Evolutionary conservation across 2,113 vertebrate genomes (phyloP).

Genomic region (Carlito syrichta): DNA sequence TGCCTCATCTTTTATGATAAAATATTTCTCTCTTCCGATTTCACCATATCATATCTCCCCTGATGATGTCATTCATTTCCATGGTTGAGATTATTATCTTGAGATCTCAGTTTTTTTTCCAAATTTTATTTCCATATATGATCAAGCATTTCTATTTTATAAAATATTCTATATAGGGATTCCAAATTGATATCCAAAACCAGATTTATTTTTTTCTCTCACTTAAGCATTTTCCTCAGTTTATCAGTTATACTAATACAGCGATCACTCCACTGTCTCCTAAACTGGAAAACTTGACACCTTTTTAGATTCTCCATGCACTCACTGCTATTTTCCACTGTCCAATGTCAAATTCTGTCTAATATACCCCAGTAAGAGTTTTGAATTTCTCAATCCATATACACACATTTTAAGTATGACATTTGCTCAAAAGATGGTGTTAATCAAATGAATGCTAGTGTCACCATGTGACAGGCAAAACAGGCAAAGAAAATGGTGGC

Average conservation of each 20-base stretch:
- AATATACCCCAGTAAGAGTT: neutral
- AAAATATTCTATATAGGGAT: neutral
- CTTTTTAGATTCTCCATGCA: neutral
- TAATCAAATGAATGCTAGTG: too few species aligned
- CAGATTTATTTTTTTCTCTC: neutral
- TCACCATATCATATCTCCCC: neutral
- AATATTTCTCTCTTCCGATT: neutral
- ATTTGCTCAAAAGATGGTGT: too few species aligned
- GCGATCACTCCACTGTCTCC: neutral
- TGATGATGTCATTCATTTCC: neutral
- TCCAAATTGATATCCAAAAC: neutral
- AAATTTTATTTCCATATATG: neutral
- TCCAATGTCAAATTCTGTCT: neutral
- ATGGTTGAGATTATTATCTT: neutral
- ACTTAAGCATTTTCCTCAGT: neutral
- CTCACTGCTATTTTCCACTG: neutral
- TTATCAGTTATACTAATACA: neutral
- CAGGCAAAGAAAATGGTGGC: too few species aligned
- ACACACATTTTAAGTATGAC: too few species aligned
- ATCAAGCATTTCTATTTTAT: neutral
- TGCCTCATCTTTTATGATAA: neutral
- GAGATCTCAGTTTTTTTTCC: neutral
- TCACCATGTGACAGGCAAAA: too few species aligned
- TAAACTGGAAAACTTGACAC: rapidly evolving
- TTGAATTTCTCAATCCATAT: neutral